These are phyloP conservation scores for Cercopithecus neglectus DNA, from an alignment of 2,797 vertebrate species.

Conservation along the genomic window DNA sequence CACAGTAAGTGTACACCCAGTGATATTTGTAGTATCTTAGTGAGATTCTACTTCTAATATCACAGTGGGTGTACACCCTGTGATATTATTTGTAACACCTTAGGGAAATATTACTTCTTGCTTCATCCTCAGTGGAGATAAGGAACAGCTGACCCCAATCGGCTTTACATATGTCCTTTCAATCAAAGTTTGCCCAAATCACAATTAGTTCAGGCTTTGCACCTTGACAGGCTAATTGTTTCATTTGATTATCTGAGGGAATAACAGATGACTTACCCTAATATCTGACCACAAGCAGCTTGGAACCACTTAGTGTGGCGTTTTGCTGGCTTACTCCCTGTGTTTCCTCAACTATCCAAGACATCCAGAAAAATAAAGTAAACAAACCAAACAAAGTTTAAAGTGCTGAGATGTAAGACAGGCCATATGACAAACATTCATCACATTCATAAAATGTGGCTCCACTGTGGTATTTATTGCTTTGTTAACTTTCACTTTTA, in stretches of 20 bases:
- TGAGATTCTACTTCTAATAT: too few relatives aligned
- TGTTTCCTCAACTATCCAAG: background rate
- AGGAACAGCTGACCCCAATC: background rate
- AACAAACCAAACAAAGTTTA: constrained; percentile 3
- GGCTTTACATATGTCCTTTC: background rate
- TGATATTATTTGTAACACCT: too few relatives aligned
- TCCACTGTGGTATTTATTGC: background rate
- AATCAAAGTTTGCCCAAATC: background rate
- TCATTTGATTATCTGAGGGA: constrained; percentile 25
- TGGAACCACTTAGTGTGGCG: background rate
- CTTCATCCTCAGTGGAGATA: background rate
- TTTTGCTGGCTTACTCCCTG: background rate
- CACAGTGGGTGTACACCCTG: too few relatives aligned
- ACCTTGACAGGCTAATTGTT: constrained; percentile 42
- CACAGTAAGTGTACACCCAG: too few relatives aligned
- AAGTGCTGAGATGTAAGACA: background rate
- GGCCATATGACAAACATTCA: background rate
- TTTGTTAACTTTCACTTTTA: background rate
- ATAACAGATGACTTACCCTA: background rate
- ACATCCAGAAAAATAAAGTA: constrained; percentile 26
- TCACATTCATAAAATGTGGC: background rate
- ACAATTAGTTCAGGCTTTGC: constrained; percentile 21
- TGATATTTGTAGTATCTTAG: too few relatives aligned
- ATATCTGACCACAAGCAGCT: background rate
- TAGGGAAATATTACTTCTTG: background rate